These are phyloP conservation scores for Odontomyia ornata DNA, from an alignment of 2,888 invertebrate genomes.

Conservation along the genomic window DNA sequence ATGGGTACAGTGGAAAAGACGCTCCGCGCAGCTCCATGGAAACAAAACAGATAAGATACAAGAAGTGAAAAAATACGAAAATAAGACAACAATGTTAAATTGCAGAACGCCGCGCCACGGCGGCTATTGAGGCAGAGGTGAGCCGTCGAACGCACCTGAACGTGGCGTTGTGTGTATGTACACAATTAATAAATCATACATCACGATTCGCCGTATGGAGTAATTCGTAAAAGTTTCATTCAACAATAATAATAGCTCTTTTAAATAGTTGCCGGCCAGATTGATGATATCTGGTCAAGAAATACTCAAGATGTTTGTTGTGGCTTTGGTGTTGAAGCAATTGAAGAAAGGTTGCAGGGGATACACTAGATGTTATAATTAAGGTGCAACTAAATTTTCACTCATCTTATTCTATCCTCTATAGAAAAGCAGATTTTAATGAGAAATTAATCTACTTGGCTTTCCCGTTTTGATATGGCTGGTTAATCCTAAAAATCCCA, in stretches of 20 bases:
- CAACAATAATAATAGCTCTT: constrained; percentile 25
- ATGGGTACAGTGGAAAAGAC: not conserved
- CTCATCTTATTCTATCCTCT: too few species aligned
- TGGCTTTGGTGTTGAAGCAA: not conserved
- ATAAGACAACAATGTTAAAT: constrained; percentile 4
- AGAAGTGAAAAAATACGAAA: not conserved
- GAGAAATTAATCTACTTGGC: too few species aligned
- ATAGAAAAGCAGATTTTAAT: too few species aligned
- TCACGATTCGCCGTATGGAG: constrained; percentile 37
- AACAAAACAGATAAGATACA: not conserved
- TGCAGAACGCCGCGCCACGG: not conserved
- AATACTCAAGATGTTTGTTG: constrained; percentile 21
- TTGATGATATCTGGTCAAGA: constrained; percentile 34
- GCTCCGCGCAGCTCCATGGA: not conserved
- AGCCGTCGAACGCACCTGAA: constrained; percentile 33
- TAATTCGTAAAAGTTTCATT: constrained; percentile 39
- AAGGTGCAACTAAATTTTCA: too few species aligned
- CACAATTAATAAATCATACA: constrained; percentile 44
- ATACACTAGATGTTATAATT: too few species aligned
- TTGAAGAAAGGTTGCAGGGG: too few species aligned
- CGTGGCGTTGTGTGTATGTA: constrained; percentile 19
- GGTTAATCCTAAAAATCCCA: too few species aligned
- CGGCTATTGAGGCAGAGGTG: not conserved
- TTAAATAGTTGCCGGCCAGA: constrained; percentile 7
- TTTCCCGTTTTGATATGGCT: too few species aligned